Evolutionary conservation across 2,113 vertebrate species (phyloP), one percentile per base, ranked within the genome.

Genomic region (Ciconia stormi): DNA sequence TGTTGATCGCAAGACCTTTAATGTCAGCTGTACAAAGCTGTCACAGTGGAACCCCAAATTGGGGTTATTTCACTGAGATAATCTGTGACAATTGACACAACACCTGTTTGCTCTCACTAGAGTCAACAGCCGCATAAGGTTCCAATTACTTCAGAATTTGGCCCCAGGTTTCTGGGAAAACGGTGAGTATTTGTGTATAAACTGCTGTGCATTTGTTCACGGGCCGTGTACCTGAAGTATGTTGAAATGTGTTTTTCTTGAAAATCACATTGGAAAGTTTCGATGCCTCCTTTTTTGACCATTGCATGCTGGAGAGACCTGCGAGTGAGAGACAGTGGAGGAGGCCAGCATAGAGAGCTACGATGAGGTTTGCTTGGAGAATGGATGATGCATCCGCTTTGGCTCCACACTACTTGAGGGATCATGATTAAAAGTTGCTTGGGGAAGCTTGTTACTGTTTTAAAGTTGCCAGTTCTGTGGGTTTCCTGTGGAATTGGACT

Each of bases 401-500:
- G 96, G 96, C 96, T 90, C 84, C 29, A 20, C 34, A 7, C 53
- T 47, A 18, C 66, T 83, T 44, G 66, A 88, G 73, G 58, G 44
- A 91, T 76, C 72, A 16, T 92, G 87, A 95, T 95, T 97, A 88
- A 94, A 95, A 90, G 40, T 88, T 94, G 93, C 94, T 95, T 52
- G 38, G 89, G 89, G 85, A 97, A 94, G 55, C 52, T 83, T 69
- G 73, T 90, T 90, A 44, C 83, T 87, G 46, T 71, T 93, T 89
- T 71, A 38, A 91, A 83, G n/a, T 95, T 97, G 94, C 97, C 96
- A 97, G 89, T 82, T 95, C 85, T 94, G 97, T 74, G 91, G 96
- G 85, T 97, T 98, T 98, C 93, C 96, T 97, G 94, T 95, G 88
- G 93, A 98, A 92, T 61, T 84, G 87, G 71, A 52, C 90, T 88